These are phyloP conservation scores for Nerophis ophidion DNA, from an alignment of 2,113 vertebrate genomes.

Conservation along the genomic window DNA sequence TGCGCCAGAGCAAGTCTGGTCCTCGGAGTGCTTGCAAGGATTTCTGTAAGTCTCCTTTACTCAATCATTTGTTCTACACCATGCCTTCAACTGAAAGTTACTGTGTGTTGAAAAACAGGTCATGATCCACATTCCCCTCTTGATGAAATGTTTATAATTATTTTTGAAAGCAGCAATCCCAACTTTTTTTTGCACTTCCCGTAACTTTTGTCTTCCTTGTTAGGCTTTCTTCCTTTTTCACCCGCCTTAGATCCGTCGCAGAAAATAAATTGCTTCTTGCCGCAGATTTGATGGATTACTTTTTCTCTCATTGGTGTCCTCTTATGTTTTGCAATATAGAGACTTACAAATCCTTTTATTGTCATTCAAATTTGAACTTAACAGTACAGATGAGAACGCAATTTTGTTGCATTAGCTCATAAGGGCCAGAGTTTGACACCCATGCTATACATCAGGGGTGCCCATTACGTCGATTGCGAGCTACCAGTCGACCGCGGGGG, in stretches of 20 bases:
- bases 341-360: too few relatives aligned
- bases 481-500: too few relatives aligned
- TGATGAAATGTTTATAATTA: constrained; percentile 1
- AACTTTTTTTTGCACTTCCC: neutral
- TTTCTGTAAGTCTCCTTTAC: constrained; percentile 76
- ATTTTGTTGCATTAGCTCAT: too few relatives aligned
- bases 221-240: neutral
- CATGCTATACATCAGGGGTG: too few relatives aligned
- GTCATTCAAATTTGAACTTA: too few relatives aligned
- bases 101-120: neutral
- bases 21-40: constrained; percentile 68
- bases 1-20: constrained; percentile 62
- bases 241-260: constrained; percentile 2
- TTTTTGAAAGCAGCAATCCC: constrained; percentile 7
- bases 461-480: too few relatives aligned
- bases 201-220: constrained; percentile 3
- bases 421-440: too few relatives aligned
- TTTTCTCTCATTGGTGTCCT: neutral
- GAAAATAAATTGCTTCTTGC: constrained; percentile 1
- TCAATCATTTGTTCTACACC: constrained; percentile 9
- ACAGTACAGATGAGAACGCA: too few relatives aligned
- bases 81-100: constrained; percentile 1
- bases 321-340: neutral
- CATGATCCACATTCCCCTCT: neutral
- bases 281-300: constrained; percentile 12